phyloP scores from a whole-genome alignment of 2,113 vertebrate species.

The Dryoscopus gambensis region DNA sequence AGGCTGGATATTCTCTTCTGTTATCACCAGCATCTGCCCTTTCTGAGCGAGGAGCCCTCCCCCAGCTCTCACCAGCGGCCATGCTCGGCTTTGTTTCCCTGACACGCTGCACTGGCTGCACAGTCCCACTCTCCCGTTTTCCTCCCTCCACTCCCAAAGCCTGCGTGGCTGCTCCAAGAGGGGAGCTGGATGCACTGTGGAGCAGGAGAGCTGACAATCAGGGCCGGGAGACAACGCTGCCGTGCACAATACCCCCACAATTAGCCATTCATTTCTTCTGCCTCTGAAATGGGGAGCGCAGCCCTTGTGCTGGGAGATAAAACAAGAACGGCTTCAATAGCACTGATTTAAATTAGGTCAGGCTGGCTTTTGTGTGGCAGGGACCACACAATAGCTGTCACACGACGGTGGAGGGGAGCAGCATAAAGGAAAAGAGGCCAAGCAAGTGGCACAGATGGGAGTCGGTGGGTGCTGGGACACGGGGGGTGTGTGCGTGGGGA shows the following conservation, averaged over 20 bases:
- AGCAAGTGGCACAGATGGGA: constrained; percentile 38
- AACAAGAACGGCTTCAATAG: constrained; percentile 60
- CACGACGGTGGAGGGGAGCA: constrained; percentile 36
- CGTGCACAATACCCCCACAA: constrained; percentile 52
- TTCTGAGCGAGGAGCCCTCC: not conserved
- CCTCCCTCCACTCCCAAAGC: not conserved
- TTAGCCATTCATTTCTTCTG: constrained; percentile 61
- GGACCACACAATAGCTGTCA: constrained; percentile 54
- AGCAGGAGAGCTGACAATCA: constrained; percentile 39
- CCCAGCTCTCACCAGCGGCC: not conserved
- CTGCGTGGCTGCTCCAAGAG: not conserved
- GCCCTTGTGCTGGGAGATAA: constrained; percentile 60
- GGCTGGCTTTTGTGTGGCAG: constrained; percentile 51
- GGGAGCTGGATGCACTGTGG: not conserved
- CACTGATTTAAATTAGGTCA: constrained; percentile 64
- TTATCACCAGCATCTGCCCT: constrained; percentile 1
- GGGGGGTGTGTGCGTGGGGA: not conserved
- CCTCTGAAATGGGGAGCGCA: constrained; percentile 38
- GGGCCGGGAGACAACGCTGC: not conserved
- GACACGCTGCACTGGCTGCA: not conserved
- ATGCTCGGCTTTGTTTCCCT: constrained; percentile 17
- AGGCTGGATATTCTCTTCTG: not conserved
- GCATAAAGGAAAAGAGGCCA: constrained; percentile 62
- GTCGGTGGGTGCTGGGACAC: not conserved
- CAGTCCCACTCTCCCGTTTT: not conserved